Base-by-base conservation (phyloP, 2,113 vertebrate genomes). In the Plotosus lineatus region DNA sequence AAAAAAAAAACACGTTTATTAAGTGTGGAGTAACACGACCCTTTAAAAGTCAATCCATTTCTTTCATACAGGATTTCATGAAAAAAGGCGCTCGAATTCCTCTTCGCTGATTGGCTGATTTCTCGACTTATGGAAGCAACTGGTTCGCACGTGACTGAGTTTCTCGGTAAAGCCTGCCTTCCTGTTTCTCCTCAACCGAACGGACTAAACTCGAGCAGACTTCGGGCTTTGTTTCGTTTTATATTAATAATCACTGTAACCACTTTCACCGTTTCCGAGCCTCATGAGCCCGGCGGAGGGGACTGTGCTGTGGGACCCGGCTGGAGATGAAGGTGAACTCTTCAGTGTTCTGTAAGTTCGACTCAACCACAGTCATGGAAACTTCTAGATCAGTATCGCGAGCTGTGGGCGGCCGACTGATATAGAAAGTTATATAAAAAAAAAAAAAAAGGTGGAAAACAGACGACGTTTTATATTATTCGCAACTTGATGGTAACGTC, bases 121-220 rank as follows among this genome's bases (percentile, higher is more conserved):
- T 36, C 33, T 14, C 5, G 5, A 26, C 3, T 28, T n/a, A 15
- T 48, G 7, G 7, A 71, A 71, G 44, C 44, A 48, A 10, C 23
- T 31, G 14, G 14, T 0, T 14, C 15, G 26, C 69, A 23, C 66
- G 80, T 85, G 77, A 82, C 84, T 72, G 63, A 31, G 28, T 82
- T 82, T 82, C 84, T 69, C 71, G 77, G 79, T 1, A 82, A 56
- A 48, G 71, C 50, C 83, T 51, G 60, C 79, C 77, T 81, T 53
- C 66, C 55, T 31, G 51, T 65, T 77, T 21, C 6, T 44, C n/a
- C 19, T 3, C 6, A 21, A 50, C 21, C 46, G 66, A 65, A 85
- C 50, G 72, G 73, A 80, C 48, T 53, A 10, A n/a, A n/a, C n/a
- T 12, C 23, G 48, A n/a, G 19, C 3, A 46, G 19, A 21, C 28